Base-by-base conservation (phyloP, 1,140 invertebrate genomes). In the Zaprionus inermis region DNA sequence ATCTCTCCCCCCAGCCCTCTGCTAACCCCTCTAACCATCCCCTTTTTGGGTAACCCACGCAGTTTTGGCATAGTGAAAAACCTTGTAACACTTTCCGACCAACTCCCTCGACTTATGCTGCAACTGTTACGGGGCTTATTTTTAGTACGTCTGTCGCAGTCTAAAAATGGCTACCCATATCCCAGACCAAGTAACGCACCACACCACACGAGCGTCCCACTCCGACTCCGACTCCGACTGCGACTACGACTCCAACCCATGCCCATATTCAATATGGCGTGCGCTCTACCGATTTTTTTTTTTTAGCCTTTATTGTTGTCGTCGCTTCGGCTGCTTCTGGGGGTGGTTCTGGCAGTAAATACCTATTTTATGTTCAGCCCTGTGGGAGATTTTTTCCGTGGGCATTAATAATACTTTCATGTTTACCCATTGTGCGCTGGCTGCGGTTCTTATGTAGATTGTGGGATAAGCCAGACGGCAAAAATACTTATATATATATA, bases 301-400 rank as follows among this genome's bases (percentile, higher is more conserved):
- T 75, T 70, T 44, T 72, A 18, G 41, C 46, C 46, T 66, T 61
- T 67, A 49, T 71, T 64, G 46, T 41, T 61, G 44, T 36, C 20
- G 54, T 54, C 20, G 34, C 18, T 67, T 24, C 22, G 7, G 55
- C 30, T 57, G 58, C 52, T 70, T 68, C 58, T 54, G 81, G 77
- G 74, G 81, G 81, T 80, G 77, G 72, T 72, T 79, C 36, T 34
- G 0, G 52, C 51, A 72, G 83, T 84, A 80, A 84, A 83, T 80
- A 84, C 77, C 57, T 67, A 77, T 80, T 83, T 84, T 84, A 84
- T 83, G 77, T 66, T 72, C 49, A 68, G 79, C 79, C 80, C 80
- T 68, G 80, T 83, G 81, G 81, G 81, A 83, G 74, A 84, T 78
- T 82, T 79, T 51, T 68, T 63, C 49, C 55, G 36, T 60, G 67